Evolutionary conservation across 2,888 invertebrate species (phyloP).

Genomic region (Synanthedon myopaeformis): DNA sequence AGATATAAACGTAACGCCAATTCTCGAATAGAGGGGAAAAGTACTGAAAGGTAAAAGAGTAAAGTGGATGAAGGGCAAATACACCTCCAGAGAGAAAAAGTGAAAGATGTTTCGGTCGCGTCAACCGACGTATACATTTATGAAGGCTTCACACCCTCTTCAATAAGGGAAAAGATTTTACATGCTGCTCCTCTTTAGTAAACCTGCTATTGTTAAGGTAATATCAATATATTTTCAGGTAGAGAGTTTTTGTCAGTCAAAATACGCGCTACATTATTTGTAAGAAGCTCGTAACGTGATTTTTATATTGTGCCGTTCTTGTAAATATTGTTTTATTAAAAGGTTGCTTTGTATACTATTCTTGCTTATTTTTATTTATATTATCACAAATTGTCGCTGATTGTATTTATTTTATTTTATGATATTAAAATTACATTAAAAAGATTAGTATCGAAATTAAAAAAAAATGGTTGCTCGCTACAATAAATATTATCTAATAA

Average conservation of each 20-base stretch:
- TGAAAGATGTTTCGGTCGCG: conserved; percentile 53
- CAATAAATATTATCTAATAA: too few relatives aligned
- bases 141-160: conserved; percentile 37
- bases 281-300: neutral
- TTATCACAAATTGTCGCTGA: too few relatives aligned
- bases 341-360: too few relatives aligned
- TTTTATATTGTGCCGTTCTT: too few relatives aligned
- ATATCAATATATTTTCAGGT: neutral
- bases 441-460: too few relatives aligned
- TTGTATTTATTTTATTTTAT: too few relatives aligned
- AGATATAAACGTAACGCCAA: conserved; percentile 27
- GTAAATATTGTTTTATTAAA: too few relatives aligned
- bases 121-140: conserved; percentile 50
- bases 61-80: conserved; percentile 44
- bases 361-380: too few relatives aligned
- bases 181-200: conserved; percentile 25
- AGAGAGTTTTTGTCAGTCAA: neutral
- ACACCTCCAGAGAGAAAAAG: conserved; percentile 42
- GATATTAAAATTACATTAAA: too few relatives aligned
- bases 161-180: conserved; percentile 26
- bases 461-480: too few relatives aligned
- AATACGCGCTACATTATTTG: neutral
- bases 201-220: conserved; percentile 24
- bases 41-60: conserved; percentile 31
- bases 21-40: conserved; percentile 23